These are phyloP conservation scores for Hydrozoanthus tunicans DNA, from an alignment of 64 coral and sea anemone genomes.

Conservation along the genomic window DNA sequence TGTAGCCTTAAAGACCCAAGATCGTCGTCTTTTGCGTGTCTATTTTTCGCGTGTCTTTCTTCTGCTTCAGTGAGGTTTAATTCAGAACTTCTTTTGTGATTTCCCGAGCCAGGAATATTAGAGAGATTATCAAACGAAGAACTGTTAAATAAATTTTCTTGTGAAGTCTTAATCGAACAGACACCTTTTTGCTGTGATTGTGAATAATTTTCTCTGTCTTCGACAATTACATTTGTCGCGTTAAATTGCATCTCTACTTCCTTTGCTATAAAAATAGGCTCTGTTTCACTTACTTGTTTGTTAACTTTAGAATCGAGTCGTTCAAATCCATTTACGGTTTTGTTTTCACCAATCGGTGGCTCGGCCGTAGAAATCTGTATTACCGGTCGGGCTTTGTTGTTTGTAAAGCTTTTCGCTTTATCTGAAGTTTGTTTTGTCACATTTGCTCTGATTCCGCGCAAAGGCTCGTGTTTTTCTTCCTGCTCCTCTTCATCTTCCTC, in stretches of 20 bases:
- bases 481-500: slow-evolving; percentile 65
- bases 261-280: slow-evolving; percentile 3
- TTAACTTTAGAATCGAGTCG: background rate
- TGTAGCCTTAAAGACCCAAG: background rate
- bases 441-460: background rate
- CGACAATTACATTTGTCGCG: slow-evolving; percentile 35
- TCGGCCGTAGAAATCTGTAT: background rate
- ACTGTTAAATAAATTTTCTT: background rate
- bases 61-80: background rate
- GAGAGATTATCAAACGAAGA: background rate
- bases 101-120: background rate
- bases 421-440: background rate
- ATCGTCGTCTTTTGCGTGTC: background rate
- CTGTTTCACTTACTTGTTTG: slow-evolving; percentile 12
- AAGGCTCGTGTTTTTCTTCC: slow-evolving; percentile 30
- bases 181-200: background rate
- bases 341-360: slow-evolving; percentile 3
- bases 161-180: background rate
- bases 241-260: background rate
- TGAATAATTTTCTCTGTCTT: slow-evolving; percentile 26
- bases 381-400: background rate
- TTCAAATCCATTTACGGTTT: slow-evolving; percentile 11
- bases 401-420: slow-evolving; percentile 20
- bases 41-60: background rate
- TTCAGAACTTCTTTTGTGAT: background rate